Evolutionary conservation across 2,113 vertebrate genomes (phyloP).

Genomic region (Dipodomys stephensi): DNA sequence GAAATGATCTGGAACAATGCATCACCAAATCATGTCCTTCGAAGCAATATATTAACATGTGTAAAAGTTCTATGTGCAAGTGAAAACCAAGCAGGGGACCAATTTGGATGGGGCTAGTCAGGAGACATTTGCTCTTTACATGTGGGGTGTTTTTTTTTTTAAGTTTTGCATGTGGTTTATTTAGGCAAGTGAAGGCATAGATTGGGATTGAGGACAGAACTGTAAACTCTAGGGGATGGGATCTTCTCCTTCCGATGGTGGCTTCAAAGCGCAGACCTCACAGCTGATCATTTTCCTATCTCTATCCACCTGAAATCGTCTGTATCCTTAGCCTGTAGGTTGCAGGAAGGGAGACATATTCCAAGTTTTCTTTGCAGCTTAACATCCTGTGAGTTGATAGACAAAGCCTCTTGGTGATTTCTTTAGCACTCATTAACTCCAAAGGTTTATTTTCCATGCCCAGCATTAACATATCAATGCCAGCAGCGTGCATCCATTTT

Average conservation of each 20-base stretch:
- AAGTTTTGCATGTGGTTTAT: not conserved
- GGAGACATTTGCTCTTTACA: not conserved
- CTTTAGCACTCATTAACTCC: not conserved
- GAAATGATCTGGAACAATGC: conserved; percentile 74
- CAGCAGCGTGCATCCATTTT: conserved; percentile 11
- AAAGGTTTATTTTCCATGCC: conserved; percentile 36
- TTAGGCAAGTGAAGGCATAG: not conserved
- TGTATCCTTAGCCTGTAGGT: fast-evolving
- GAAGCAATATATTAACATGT: conserved; percentile 32
- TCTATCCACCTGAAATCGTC: not conserved
- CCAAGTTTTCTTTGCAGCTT: not conserved
- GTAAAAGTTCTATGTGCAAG: not conserved
- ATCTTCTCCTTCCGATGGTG: not conserved
- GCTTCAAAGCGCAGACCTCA: not conserved
- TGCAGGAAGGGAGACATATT: not conserved
- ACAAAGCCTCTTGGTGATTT: not conserved
- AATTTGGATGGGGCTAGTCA: not conserved
- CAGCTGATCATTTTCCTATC: not conserved
- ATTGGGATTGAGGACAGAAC: not conserved
- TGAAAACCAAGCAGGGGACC: not conserved
- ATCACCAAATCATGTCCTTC: conserved; percentile 61
- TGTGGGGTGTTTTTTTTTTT: not conserved
- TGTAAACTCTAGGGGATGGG: not conserved
- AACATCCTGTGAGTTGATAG: not conserved
- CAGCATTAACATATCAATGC: conserved; percentile 31